Conservation (phyloP, 2,888 invertebrate species). For the Lasioglossum villosulum region DNA sequence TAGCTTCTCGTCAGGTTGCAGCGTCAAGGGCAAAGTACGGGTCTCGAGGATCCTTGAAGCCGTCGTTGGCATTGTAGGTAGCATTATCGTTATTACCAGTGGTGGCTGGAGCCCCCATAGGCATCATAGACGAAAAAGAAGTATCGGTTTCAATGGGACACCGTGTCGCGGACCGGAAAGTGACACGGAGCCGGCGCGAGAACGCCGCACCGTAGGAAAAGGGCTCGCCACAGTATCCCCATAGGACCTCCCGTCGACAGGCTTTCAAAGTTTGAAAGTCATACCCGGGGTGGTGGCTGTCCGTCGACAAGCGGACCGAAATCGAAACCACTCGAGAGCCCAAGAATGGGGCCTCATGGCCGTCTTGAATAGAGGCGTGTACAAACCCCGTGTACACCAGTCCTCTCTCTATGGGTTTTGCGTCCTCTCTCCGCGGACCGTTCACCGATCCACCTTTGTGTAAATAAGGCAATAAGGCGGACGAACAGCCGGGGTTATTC, state of each 20-base stretch:
- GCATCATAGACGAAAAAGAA: conserved; percentile 59
- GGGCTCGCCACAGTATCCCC: conserved; percentile 64
- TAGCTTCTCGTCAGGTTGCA: not conserved
- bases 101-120: conserved; percentile 25
- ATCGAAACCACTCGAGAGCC: conserved; percentile 78
- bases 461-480: conserved; percentile 74
- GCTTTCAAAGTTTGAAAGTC: conserved; percentile 80
- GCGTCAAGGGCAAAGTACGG: not conserved
- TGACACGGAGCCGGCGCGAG: conserved; percentile 66
- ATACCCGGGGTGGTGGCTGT: conserved; percentile 69
- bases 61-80: conserved; percentile 4
- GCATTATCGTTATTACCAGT: conserved; percentile 67
- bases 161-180: conserved; percentile 71
- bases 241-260: conserved; percentile 79
- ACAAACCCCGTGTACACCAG: conserved; percentile 59
- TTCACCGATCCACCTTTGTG: conserved; percentile 63
- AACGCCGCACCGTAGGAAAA: conserved; percentile 64
- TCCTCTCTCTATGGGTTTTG: conserved; percentile 15
- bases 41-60: not conserved
- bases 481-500: conserved; percentile 60
- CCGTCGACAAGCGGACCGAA: conserved; percentile 71
- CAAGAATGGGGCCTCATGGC: conserved; percentile 72
- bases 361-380: conserved; percentile 70
- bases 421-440: conserved; percentile 10
- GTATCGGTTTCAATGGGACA: conserved; percentile 80